Conservation (phyloP, 2,797 vertebrate species). For the Lacerta viridis region DNA sequence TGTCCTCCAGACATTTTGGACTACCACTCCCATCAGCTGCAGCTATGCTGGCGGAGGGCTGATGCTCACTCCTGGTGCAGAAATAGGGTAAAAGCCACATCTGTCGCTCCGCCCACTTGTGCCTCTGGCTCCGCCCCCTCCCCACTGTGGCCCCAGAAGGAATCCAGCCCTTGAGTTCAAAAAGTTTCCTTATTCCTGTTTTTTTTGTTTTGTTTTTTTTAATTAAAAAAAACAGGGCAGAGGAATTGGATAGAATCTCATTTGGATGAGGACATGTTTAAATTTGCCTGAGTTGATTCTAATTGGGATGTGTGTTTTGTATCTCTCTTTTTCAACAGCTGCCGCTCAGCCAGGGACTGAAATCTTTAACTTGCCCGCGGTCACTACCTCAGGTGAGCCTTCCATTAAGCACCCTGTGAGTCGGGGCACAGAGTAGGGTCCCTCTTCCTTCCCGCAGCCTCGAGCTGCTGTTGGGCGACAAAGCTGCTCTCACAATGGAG, state of each 20-base stretch:
- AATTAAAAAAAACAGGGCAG: neutral
- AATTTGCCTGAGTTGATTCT: neutral
- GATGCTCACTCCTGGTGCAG: too few species aligned
- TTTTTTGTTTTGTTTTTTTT: too few species aligned
- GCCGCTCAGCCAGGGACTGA: conserved; percentile 98
- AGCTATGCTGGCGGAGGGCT: too few species aligned
- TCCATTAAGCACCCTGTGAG: neutral
- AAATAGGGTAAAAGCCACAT: too few species aligned
- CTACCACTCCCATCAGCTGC: too few species aligned
- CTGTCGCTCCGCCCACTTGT: too few species aligned
- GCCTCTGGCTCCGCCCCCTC: too few species aligned
- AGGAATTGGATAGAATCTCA: neutral
- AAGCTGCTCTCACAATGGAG: neutral
- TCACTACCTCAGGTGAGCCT: conserved; percentile 93
- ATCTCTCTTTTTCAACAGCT: conserved; percentile 82
- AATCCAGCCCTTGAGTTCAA: too few species aligned
- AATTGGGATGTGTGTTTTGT: conserved; percentile 52
- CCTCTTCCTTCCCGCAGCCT: neutral
- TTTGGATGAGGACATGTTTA: neutral
- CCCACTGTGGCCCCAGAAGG: too few species aligned
- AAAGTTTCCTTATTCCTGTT: too few species aligned
- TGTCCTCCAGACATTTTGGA: too few species aligned
- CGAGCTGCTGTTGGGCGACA: neutral
- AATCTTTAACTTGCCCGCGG: conserved; percentile 98
- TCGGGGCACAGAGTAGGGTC: accelerated